Evolutionary conservation across 2,888 invertebrate genomes (phyloP).

Genomic region (Rhodophaea formosa): DNA sequence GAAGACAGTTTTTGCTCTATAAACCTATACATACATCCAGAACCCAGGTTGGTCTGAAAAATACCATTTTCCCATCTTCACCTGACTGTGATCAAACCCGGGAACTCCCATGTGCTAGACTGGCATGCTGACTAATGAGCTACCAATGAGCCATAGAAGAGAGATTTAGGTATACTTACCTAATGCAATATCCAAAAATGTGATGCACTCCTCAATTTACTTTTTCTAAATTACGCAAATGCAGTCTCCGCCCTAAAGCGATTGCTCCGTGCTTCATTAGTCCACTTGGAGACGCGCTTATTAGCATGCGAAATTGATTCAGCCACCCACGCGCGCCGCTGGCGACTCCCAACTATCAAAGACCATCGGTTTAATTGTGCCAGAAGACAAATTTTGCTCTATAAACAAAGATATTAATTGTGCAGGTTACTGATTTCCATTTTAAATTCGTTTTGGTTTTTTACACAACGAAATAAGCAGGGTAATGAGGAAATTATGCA

Average conservation of each 20-base stretch:
- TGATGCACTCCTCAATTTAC: too few relatives aligned
- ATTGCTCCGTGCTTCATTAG: conserved; percentile 40
- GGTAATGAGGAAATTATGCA: conserved; percentile 1
- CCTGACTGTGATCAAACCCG: too few relatives aligned
- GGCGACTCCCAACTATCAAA: conserved; percentile 10
- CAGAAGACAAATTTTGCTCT: not conserved
- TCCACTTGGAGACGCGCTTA: conserved; percentile 51
- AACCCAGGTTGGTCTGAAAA: too few relatives aligned
- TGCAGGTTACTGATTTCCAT: not conserved
- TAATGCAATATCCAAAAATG: too few relatives aligned
- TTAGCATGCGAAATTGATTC: conserved; percentile 65
- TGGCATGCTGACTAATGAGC: too few relatives aligned
- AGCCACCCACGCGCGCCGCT: conserved; percentile 45
- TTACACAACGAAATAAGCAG: conserved; percentile 1
- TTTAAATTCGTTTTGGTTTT: not conserved
- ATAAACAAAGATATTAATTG: conserved; percentile 18
- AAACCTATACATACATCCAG: too few relatives aligned
- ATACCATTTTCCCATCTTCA: too few relatives aligned
- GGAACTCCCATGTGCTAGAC: too few relatives aligned
- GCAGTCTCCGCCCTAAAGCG: not conserved
- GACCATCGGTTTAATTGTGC: conserved; percentile 1
- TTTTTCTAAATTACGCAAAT: not conserved
- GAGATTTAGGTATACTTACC: too few relatives aligned
- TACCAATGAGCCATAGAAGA: too few relatives aligned
- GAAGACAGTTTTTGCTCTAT: too few relatives aligned